Percentiles rank a stretch among this genome's conserved stretches.
Conservation (phyloP, 2,797 vertebrate species). For the Allobates femoralis region DNA sequence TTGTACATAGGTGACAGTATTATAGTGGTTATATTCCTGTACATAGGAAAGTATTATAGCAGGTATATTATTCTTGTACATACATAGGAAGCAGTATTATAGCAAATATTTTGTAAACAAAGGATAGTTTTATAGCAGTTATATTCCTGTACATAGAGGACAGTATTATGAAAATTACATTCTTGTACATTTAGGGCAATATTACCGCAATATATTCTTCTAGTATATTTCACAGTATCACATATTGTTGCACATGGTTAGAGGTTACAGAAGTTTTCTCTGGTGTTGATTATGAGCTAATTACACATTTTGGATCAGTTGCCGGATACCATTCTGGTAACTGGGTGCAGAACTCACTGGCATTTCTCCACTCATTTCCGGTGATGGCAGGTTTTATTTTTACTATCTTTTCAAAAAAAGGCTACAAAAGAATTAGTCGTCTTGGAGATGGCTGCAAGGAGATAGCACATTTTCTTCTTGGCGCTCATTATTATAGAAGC, state of each 20-base stretch:
- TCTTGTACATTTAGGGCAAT: neutral
- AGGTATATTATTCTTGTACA: neutral
- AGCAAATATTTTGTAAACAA: neutral
- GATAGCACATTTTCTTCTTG: neutral
- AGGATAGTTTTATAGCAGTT: neutral
- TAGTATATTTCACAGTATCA: neutral
- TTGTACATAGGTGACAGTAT: neutral
- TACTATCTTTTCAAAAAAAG: neutral
- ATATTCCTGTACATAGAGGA: neutral
- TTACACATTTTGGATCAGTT: no score
- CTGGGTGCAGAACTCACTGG: neutral
- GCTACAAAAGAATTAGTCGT: constrained; percentile 3
- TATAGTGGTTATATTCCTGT: no score
- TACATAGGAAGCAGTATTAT: neutral
- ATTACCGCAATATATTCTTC: neutral
- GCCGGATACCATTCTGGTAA: no score
- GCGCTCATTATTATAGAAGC: constrained; percentile 7
- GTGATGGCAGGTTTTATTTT: neutral
- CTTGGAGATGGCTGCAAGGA: neutral
- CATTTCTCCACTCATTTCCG: neutral
- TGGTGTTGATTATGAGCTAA: no score
- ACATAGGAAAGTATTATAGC: no score
- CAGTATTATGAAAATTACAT: neutral
- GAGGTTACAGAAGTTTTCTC: neutral
- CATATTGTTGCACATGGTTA: neutral